phyloP scores from a whole-genome alignment of 2,113 vertebrate species.

The Sturnus vulgaris region DNA sequence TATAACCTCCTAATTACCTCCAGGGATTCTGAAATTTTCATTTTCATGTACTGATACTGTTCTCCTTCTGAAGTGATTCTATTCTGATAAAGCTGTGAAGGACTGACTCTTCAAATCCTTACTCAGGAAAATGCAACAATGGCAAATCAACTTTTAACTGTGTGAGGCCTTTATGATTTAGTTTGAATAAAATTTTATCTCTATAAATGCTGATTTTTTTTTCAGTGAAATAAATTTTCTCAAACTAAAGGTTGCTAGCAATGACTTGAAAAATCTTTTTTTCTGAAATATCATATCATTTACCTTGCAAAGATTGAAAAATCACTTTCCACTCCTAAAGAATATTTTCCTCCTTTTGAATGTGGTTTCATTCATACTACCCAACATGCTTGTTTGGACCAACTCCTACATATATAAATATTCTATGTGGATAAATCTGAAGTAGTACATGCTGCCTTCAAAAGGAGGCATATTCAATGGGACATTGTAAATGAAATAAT shows the following conservation, averaged over 20 bases:
- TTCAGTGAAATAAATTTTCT: background rate
- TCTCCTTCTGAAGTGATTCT: background rate
- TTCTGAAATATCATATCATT: background rate
- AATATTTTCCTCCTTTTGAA: background rate
- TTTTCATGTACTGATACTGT: background rate
- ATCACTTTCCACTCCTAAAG: background rate
- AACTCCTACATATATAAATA: background rate
- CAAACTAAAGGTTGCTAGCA: background rate
- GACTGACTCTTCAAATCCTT: background rate
- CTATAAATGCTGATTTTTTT: background rate
- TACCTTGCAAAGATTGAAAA: background rate
- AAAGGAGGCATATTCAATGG: background rate
- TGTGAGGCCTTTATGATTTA: background rate
- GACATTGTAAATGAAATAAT: background rate
- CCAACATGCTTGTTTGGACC: background rate
- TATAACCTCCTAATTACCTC: background rate
- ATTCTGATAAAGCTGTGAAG: background rate
- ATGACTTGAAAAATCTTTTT: background rate
- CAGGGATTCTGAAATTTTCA: background rate
- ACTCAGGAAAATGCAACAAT: background rate
- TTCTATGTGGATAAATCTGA: background rate
- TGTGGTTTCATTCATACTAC: background rate
- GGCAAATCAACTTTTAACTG: background rate
- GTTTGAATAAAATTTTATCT: background rate
- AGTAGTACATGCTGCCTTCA: background rate